Evolutionary conservation across 2,797 vertebrate genomes (phyloP).

Genomic region (Scomberomorus guttatus): DNA sequence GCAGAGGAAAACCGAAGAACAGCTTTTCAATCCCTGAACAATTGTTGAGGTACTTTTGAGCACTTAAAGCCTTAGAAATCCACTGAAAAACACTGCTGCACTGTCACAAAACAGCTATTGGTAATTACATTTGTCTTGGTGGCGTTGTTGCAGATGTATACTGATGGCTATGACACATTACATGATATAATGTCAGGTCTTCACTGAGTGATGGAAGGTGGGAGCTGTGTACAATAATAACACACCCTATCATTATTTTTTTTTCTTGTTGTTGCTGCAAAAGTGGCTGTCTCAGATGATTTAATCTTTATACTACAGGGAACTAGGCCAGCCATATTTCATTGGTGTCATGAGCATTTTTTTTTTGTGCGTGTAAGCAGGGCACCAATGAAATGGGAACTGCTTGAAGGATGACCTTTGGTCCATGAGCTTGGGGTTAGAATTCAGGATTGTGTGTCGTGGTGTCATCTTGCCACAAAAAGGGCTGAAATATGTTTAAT

Average conservation of each 20-base stretch:
- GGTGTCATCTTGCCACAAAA: not conserved
- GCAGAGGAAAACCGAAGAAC: not conserved
- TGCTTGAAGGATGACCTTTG: slow-evolving; percentile 34
- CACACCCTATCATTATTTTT: slow-evolving; percentile 29
- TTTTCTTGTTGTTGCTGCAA: slow-evolving; percentile 23
- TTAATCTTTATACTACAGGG: slow-evolving; percentile 56
- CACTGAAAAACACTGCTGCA: not conserved
- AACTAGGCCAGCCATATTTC: slow-evolving; percentile 67
- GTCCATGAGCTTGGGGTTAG: slow-evolving; percentile 24
- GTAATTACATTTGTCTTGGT: not conserved
- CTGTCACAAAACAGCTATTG: not conserved
- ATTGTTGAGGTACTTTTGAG: not conserved
- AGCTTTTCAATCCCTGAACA: not conserved
- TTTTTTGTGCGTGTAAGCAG: slow-evolving; percentile 51
- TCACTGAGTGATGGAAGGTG: slow-evolving; percentile 50
- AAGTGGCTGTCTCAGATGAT: slow-evolving; percentile 52
- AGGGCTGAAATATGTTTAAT: not conserved
- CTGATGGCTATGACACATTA: not conserved
- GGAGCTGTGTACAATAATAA: slow-evolving; percentile 33
- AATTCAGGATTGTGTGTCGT: slow-evolving; percentile 18
- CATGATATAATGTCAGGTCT: slow-evolving; percentile 3
- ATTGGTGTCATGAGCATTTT: slow-evolving; percentile 48
- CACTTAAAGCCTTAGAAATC: not conserved
- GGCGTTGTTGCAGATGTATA: slow-evolving; percentile 4
- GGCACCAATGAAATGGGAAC: slow-evolving; percentile 29